phyloP scores from a whole-genome alignment of 2,113 vertebrate species.

The Leptocoma aspasia region DNA sequence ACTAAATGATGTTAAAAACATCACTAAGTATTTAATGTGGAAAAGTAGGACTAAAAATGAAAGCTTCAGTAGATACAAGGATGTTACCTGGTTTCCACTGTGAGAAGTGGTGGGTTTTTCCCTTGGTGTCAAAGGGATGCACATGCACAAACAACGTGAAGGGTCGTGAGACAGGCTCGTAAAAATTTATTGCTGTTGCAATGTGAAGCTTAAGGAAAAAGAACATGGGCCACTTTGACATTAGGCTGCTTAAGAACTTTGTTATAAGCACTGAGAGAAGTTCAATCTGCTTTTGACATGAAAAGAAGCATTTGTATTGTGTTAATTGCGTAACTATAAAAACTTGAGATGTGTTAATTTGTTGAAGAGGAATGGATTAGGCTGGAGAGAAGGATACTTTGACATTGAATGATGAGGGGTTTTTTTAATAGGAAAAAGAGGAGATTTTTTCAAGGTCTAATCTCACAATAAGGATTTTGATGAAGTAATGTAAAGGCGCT shows the following conservation, averaged over 20 bases:
- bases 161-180: background rate
- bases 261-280: background rate
- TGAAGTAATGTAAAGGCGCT: background rate
- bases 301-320: background rate
- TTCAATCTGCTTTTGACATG: background rate
- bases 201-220: background rate
- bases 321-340: background rate
- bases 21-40: background rate
- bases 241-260: background rate
- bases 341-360: background rate
- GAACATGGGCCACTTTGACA: background rate
- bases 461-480: background rate
- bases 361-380: background rate
- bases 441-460: background rate
- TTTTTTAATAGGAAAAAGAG: background rate
- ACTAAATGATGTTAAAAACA: background rate
- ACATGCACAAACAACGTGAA: accelerated
- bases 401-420: background rate
- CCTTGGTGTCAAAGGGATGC: background rate
- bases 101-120: background rate
- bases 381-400: background rate
- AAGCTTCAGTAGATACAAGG: background rate
- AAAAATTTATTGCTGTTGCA: background rate
- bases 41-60: background rate
- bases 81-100: background rate